Conservation (phyloP, 2,113 vertebrate species). For the Hemiprocne comata region DNA sequence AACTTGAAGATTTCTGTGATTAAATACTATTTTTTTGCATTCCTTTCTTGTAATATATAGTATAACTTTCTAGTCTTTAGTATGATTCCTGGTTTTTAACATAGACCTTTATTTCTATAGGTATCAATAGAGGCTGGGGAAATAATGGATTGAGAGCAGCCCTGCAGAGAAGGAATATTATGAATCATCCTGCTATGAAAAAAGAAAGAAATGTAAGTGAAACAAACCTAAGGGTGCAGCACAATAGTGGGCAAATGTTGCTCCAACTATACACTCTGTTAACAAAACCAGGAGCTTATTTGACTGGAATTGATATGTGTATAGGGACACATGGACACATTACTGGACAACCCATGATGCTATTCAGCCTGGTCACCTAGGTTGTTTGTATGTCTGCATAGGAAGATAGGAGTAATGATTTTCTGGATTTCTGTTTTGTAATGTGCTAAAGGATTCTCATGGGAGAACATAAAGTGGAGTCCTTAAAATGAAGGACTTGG, state of each 20-base stretch:
- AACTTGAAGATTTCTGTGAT: neutral
- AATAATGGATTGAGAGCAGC: no score
- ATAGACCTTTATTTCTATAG: neutral
- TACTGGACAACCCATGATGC: neutral
- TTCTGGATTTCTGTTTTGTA: neutral
- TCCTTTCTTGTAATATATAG: neutral
- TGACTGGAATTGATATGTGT: neutral
- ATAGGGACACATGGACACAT: neutral
- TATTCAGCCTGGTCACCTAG: neutral
- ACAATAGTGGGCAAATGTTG: neutral
- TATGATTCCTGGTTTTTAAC: neutral
- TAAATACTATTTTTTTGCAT: neutral
- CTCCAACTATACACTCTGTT: neutral
- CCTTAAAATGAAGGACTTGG: neutral
- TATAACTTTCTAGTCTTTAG: neutral
- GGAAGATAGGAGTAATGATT: neutral
- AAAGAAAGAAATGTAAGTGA: neutral
- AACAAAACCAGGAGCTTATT: neutral
- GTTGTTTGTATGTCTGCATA: neutral
- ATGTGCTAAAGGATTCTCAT: neutral
- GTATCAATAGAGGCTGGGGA: no score
- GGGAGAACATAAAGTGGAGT: neutral
- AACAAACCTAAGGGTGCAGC: neutral
- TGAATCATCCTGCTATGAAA: neutral
- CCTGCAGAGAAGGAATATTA: no score